A percentile compares a stretch with the other conserved stretches of the same genome.
Evolutionary conservation across 2,888 invertebrate genomes (phyloP).

Genomic region (Nezara viridula): DNA sequence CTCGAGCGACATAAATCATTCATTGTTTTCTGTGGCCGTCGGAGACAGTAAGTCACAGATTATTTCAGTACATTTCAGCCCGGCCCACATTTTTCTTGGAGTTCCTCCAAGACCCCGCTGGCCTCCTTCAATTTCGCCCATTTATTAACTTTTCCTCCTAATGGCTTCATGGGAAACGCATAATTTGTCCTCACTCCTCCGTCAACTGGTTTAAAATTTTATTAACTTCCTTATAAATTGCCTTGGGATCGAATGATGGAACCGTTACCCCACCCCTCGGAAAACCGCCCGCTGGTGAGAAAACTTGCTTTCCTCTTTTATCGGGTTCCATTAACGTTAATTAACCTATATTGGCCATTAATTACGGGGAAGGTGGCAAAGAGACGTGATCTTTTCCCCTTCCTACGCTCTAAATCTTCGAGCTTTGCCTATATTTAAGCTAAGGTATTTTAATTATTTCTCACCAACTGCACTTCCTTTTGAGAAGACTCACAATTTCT

Average conservation of each 20-base stretch:
- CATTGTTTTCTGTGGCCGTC: conserved; percentile 23
- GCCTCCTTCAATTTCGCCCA: conserved; percentile 27
- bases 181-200: neutral
- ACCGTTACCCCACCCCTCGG: neutral
- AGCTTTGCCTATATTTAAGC: neutral
- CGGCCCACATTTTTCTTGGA: conserved; percentile 28
- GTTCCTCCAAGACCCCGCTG: neutral
- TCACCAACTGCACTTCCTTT: neutral
- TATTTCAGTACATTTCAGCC: conserved; percentile 31
- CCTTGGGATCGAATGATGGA: neutral
- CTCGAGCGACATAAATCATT: neutral
- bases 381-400: neutral
- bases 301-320: neutral
- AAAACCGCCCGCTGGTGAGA: neutral
- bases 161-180: conserved; percentile 29
- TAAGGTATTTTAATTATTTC: neutral
- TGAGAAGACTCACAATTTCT: no score
- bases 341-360: neutral
- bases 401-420: neutral
- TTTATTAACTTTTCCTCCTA: conserved; percentile 1
- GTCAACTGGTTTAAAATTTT: conserved; percentile 15
- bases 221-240: conserved; percentile 19
- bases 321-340: neutral
- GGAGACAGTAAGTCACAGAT: conserved; percentile 24
- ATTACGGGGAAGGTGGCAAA: neutral